phyloP scores from a whole-genome alignment of 2,797 vertebrate genomes.

The Chromis chromis region DNA sequence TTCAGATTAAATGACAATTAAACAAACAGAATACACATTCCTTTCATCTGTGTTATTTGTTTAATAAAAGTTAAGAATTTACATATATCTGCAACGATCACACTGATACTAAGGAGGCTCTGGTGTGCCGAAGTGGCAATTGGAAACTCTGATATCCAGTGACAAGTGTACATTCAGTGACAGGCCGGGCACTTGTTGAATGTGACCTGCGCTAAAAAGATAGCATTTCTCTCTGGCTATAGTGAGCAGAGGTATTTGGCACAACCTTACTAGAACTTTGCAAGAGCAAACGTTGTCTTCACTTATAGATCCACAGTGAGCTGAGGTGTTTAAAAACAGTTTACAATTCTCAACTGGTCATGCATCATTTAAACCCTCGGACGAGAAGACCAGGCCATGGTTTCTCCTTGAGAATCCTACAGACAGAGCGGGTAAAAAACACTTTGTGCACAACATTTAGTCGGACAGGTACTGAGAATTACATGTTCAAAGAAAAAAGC shows the following conservation, averaged over 20 bases:
- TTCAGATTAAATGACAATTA: constrained; percentile 48
- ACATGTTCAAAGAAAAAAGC: constrained; percentile 39
- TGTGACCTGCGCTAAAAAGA: constrained; percentile 71
- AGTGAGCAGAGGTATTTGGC: constrained; percentile 51
- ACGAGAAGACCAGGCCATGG: neutral
- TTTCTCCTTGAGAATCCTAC: constrained; percentile 21
- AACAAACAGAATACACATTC: constrained; percentile 69
- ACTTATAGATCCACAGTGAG: constrained; percentile 22
- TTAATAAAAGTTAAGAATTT: constrained; percentile 74
- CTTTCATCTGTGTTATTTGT: constrained; percentile 71
- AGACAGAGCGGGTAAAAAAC: constrained; percentile 29
- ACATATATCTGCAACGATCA: constrained; percentile 69
- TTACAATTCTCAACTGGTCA: constrained; percentile 24
- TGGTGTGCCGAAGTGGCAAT: constrained; percentile 52
- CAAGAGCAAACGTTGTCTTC: constrained; percentile 33
- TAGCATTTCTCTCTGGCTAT: constrained; percentile 61
- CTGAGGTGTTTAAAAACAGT: constrained; percentile 22
- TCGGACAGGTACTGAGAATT: constrained; percentile 30
- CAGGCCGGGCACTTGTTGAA: constrained; percentile 71
- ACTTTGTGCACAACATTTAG: constrained; percentile 24
- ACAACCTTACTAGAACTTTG: constrained; percentile 33
- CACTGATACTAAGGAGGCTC: constrained; percentile 51
- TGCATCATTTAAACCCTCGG: constrained; percentile 27
- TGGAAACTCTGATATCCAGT: constrained; percentile 71
- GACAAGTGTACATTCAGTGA: constrained; percentile 61